Evolutionary conservation across 2,797 vertebrate species (phyloP), one percentile per base, ranked within the genome.

Genomic region (Brotula barbata): DNA sequence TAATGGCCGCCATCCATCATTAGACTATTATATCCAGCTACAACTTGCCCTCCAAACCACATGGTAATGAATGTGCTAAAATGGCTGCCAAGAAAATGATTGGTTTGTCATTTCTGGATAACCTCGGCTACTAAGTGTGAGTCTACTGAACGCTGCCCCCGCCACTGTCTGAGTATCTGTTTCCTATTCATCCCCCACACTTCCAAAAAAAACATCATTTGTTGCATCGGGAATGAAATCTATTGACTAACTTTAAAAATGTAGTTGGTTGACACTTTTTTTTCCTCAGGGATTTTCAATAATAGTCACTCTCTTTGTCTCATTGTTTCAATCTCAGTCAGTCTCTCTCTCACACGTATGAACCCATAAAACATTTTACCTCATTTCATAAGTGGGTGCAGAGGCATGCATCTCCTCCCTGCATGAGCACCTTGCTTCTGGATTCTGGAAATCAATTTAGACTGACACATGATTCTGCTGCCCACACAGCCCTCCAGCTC

Each of bases 391-490:
- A 77, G 76, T 55, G 61, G 57, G 44, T 61, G 57, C 67, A 64
- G 70, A 72, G 56, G 68, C 68, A 54, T 50, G 64, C 50, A 37
- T 53, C 55, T 63, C 57, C 58, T 43, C 69, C 49, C 69, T 72
- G 55, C 68, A 78, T 51, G 63, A 78, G 52, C 61, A 71, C 39
- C 59, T 59, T 57, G 55, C 17, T 45, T 83, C 74, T 74, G 67
- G 71, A 78, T 83, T 79, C 80, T 77, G 65, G 61, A 89, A 86
- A 89, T 87, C 83, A 83, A 85, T 87, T 85, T 80, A 71, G 48
- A 76, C 65, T 16, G 17, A 65, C 67, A 70, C 62, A 79, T 62
- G 73, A 76, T 43, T 61, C 71, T 59, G 71, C 82, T 83, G 64
- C 82, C 85, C 80, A 86, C 87, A 81, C 83, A 77, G 49, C 82